Conservation (phyloP, 1,140 invertebrate species). For the Drosophila saltans region DNA sequence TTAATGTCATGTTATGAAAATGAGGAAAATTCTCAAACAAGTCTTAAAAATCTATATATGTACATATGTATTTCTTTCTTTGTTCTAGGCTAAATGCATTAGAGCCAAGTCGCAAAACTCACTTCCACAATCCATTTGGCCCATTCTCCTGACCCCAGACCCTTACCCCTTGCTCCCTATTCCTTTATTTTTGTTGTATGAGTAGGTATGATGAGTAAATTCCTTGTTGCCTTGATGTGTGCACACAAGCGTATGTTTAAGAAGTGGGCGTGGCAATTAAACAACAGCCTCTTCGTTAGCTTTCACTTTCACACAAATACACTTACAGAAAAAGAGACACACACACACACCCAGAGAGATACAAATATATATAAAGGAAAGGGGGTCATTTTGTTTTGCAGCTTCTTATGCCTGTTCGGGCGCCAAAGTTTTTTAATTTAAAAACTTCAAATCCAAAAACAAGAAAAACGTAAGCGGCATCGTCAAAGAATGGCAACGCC, state of each 20-base stretch:
- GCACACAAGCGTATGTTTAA: constrained; percentile 59
- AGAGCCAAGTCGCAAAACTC: constrained; percentile 30
- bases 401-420: constrained; percentile 8
- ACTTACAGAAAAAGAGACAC: constrained; percentile 17
- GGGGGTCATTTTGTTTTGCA: constrained; percentile 1
- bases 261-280: constrained; percentile 67
- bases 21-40: not conserved
- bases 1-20: not conserved
- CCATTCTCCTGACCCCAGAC: not conserved
- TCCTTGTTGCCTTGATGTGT: constrained; percentile 46
- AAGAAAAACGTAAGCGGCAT: constrained; percentile 24
- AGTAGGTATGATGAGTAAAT: constrained; percentile 18
- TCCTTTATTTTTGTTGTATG: not conserved
- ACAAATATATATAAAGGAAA: not conserved
- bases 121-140: not conserved
- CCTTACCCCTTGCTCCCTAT: not conserved
- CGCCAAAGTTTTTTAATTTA: constrained; percentile 78
- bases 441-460: constrained; percentile 57
- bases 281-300: constrained; percentile 37
- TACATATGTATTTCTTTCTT: constrained; percentile 34
- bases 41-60: not conserved
- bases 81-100: constrained; percentile 64
- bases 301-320: constrained; percentile 37
- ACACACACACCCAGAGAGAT: constrained; percentile 7
- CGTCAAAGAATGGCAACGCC: not conserved